phyloP scores from a whole-genome alignment of 2,797 vertebrate species.

The Gallinago stenura region DNA sequence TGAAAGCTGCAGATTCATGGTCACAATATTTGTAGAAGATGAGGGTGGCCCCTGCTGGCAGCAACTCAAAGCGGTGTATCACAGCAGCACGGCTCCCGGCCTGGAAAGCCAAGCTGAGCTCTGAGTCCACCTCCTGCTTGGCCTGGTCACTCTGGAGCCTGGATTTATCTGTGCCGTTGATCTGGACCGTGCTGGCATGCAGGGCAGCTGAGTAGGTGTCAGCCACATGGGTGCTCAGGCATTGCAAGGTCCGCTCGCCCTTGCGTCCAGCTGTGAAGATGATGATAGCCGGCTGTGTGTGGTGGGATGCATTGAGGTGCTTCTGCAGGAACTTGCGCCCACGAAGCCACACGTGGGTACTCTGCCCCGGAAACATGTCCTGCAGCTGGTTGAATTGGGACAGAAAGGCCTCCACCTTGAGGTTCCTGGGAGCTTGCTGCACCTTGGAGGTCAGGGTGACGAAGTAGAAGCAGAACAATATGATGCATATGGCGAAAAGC shows the following conservation, averaged over 20 bases:
- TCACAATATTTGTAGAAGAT: slow-evolving; percentile 98
- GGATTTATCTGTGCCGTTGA: slow-evolving; percentile 79
- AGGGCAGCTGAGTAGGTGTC: slow-evolving; percentile 80
- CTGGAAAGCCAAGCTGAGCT: slow-evolving; percentile 84
- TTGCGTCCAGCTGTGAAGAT: slow-evolving; percentile 84
- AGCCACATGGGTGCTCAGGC: slow-evolving; percentile 84
- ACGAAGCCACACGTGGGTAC: slow-evolving; percentile 83
- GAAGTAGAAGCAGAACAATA: neutral
- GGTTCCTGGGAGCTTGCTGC: neutral
- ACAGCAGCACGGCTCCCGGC: slow-evolving; percentile 82
- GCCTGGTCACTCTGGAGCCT: slow-evolving; percentile 81
- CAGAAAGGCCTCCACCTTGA: slow-evolving; percentile 75
- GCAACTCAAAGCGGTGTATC: slow-evolving; percentile 87
- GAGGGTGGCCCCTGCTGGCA: slow-evolving; percentile 89
- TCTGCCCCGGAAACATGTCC: slow-evolving; percentile 84
- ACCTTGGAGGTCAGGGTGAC: slow-evolving; percentile 51
- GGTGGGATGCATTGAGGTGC: slow-evolving; percentile 83
- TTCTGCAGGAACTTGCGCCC: slow-evolving; percentile 84
- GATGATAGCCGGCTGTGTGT: slow-evolving; percentile 87
- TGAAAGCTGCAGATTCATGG: slow-evolving; percentile 90
- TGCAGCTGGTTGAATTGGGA: slow-evolving; percentile 78
- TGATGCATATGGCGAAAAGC: neutral
- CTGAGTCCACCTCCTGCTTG: slow-evolving; percentile 86
- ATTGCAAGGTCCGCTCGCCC: slow-evolving; percentile 84
- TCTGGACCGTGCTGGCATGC: slow-evolving; percentile 76